Evolutionary conservation across 2,797 vertebrate species (phyloP), one percentile per base, ranked within the genome.

Genomic region (Parauchenoglanis punctatus): DNA sequence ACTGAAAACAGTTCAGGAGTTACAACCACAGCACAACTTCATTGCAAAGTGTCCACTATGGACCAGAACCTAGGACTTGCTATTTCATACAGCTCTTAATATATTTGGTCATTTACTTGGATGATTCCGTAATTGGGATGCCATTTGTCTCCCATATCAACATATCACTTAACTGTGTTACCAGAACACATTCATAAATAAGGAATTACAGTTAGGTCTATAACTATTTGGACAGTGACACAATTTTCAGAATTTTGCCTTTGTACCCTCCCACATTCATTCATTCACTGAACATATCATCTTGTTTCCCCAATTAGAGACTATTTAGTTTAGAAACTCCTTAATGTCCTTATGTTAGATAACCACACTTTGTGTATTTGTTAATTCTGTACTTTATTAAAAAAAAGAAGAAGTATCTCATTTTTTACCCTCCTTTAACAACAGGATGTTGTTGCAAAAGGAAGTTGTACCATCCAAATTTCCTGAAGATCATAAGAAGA

Each of bases 1-100:
- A 89, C 93, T 94, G 92, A 95, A 90, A 91, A 91, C 92, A 93
- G 93, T 92, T 94, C 92, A 94, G 91, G 85, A 87, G 40, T 87
- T 92, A 88, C 86, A 93, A 90, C 87, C 93, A 90, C 88, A 81
- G 90, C 88, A 90, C 89, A 90, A 90, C 91, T 91, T 92, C 2
- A 77, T 87, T 89, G 87, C 77, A 31, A 59, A 59, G 20, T 20
- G 25, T 56, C 25, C n/a, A 82, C 52, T 67, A 49, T 17, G n/a
- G n/a, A 70, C 17, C 6, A 7, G 80, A 85, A 54, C 61, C 49
- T 3, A 85, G 91, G 87, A 54, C 87, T 81, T 15, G 12, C 35
- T 67, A 54, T 73, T 54, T 61, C 25, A 46, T 73, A 46, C 44
- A 46, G 11, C 18, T 73, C 20, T 23, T 49, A 46, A 73, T 49